These are phyloP conservation scores for Spilarctia lutea DNA, from an alignment of 2,888 invertebrate species.

Conservation along the genomic window DNA sequence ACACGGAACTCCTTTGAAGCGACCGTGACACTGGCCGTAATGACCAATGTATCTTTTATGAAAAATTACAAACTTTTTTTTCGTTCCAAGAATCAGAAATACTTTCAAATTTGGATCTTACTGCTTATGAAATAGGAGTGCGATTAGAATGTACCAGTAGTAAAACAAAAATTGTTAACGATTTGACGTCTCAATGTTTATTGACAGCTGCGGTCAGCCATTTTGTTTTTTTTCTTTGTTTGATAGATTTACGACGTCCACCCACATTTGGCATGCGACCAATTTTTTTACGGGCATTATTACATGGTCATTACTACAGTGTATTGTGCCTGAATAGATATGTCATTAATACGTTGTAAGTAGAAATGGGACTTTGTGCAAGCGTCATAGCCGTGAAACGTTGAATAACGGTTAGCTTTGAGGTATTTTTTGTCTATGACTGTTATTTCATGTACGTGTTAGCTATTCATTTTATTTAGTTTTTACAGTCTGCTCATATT, in stretches of 20 bases:
- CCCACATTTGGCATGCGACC: conserved; percentile 67
- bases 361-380: conserved; percentile 27
- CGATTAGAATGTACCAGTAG: background rate
- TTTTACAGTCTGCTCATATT: background rate
- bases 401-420: conserved; percentile 23
- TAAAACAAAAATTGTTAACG: conserved; percentile 45
- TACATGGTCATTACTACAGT: conserved; percentile 64
- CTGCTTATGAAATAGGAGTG: background rate
- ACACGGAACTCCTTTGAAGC: conserved; percentile 72
- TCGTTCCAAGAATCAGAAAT: background rate
- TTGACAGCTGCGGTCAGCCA: conserved; percentile 82
- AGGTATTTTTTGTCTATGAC: background rate
- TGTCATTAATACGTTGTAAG: conserved; percentile 34
- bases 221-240: conserved; percentile 64
- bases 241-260: conserved; percentile 69
- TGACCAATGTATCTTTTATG: conserved; percentile 71
- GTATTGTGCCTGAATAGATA: conserved; percentile 54
- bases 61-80: conserved; percentile 35
- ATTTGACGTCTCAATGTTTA: conserved; percentile 74
- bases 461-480: background rate
- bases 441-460: background rate
- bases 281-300: conserved; percentile 57
- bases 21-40: conserved; percentile 69
- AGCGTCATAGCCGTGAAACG: conserved; percentile 34
- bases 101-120: conserved; percentile 46